Conservation (phyloP, 2,797 vertebrate species). For the Anas bahamensis region DNA sequence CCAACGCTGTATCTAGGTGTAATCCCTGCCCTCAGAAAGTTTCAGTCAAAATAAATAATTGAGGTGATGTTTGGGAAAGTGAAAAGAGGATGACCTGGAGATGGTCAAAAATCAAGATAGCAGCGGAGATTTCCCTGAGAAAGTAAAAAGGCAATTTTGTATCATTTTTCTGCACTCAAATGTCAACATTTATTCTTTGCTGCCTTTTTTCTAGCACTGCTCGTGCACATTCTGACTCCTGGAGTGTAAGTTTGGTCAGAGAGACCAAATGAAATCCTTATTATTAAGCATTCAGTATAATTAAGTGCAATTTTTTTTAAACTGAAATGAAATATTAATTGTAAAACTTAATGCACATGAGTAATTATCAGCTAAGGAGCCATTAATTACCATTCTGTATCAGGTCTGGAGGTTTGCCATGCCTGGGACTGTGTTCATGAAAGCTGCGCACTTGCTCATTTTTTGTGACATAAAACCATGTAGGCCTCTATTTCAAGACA, state of each 20-base stretch:
- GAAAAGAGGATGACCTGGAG: not conserved
- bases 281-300: not conserved
- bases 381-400: not conserved
- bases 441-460: not conserved
- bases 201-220: not conserved
- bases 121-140: not conserved
- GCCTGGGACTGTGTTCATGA: not conserved
- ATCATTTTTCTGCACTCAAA: not conserved
- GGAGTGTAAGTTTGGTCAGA: not conserved
- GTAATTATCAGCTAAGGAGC: not conserved
- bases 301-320: not conserved
- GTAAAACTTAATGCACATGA: not conserved
- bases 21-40: not conserved
- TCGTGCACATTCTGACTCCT: not conserved
- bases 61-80: not conserved
- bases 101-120: not conserved
- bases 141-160: not conserved
- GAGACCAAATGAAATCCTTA: not conserved
- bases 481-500: not conserved
- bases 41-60: not conserved
- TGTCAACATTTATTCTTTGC: not conserved
- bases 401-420: not conserved
- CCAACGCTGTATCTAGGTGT: not conserved
- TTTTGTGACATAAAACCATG: not conserved
- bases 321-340: constrained; percentile 8